phyloP scores from a whole-genome alignment of 2,797 vertebrate species.

The Mustela erminea region DNA sequence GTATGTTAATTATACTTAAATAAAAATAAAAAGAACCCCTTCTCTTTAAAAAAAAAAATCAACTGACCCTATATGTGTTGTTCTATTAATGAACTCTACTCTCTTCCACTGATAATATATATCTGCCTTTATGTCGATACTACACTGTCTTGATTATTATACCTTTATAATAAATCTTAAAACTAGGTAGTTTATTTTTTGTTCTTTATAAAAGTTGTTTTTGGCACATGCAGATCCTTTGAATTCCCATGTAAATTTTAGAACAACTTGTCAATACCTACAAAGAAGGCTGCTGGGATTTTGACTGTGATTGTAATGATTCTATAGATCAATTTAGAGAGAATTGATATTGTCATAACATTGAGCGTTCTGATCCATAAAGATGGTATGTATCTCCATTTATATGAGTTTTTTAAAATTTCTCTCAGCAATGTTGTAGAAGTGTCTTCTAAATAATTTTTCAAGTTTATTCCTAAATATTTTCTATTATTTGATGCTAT shows the following conservation, averaged over 20 bases:
- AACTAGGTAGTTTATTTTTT: background rate
- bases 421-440: background rate
- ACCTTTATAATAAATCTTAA: slow-evolving; percentile 36
- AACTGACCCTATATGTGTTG: no score
- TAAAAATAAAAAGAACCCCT: no score
- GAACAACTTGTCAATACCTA: background rate
- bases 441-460: background rate
- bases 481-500: slow-evolving; percentile 44
- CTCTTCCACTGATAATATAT: no score
- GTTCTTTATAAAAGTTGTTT: slow-evolving; percentile 35
- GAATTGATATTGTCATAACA: background rate
- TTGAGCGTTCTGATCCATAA: slow-evolving; percentile 19
- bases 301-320: slow-evolving; percentile 36
- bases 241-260: slow-evolving; percentile 41
- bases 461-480: slow-evolving; percentile 35
- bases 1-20: background rate
- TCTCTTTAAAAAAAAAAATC: no score
- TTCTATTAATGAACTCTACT: no score
- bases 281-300: slow-evolving; percentile 1
- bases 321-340: background rate
- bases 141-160: background rate
- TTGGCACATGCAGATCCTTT: background rate
- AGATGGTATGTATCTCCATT: slow-evolving; percentile 35
- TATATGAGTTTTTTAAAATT: slow-evolving; percentile 26
- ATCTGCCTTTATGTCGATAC: no score